Evolutionary conservation across 2,888 invertebrate genomes (phyloP), one percentile per base, ranked within the genome.

Genomic region (Tipula confusa): DNA sequence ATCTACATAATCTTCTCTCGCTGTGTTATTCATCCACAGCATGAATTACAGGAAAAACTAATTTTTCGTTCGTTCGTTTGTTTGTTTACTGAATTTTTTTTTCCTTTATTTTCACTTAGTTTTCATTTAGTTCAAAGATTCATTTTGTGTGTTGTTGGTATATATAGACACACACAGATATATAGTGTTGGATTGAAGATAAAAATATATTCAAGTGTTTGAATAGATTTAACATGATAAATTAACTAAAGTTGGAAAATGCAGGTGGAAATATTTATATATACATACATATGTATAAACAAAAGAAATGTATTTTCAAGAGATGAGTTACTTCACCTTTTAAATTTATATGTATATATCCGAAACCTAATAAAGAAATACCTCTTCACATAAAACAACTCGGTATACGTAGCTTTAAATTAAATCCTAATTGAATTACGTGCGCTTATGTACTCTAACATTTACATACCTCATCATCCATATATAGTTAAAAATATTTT

Each of bases 1-100:
- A 64, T 64, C 64, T 64, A 24, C 64, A 64, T 64, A 64, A 64
- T 64, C 64, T 64, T 64, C 18, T 64, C 64, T 18, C 24, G 64
- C 64, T 64, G 64, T 64, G 64, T 64, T 64, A 64, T 64, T 64
- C 64, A 64, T 64, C 64, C 64, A 24, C 64, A 64, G 64, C 64
- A 64, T 64, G 64, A 64, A 64, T 64, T 64, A 64, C 64, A 64
- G 64, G 64, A 64, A 64, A 64, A 64, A 64, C 64, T 64, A 64
- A 64, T 64, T 64, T 64, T 64, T 64, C 64, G 64, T 64, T 64
- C 64, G 64, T 64, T 64, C 64, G 64, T 64, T 64, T 13, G 64
- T 64, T 64, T 13, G 38, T 38, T 38, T 48, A 33, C 33, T 33
- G 33, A 33, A 33, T 9, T n/a, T n/a, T n/a, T n/a, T n/a, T n/a